Base-by-base conservation (phyloP, 2,113 vertebrate species). In the Gorsachius goisagi region DNA sequence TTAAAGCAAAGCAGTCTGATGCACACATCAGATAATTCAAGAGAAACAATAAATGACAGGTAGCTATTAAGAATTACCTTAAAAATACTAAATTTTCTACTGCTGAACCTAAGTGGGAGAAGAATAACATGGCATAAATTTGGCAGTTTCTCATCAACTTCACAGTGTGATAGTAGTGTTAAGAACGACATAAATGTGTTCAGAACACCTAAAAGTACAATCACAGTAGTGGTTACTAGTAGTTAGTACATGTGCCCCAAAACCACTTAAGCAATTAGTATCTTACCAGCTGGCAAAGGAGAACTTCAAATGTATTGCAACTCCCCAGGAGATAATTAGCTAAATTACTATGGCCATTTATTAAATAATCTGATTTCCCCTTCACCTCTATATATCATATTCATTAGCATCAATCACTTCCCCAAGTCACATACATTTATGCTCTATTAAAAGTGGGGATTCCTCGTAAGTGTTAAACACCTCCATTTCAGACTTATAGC, bases 291-390 rank as follows among this genome's bases (percentile, higher is more conserved):
- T 90, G 73, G 88, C 91, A 95, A 89, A 94, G 83, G 67, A 95
- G 90, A 96, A 96, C 87, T 97, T 93, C 69, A 96, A 96, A 97
- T 91, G 58, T 92, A 96, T 88, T 96, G 97, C 94, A 97, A 88
- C 90, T 97, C 91, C 93, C 27, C 83, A 96, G 94, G 96, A 97
- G 86, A 97, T 95, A 97, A 97, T 98, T 97, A 98, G 69, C 95
- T 97, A 97, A 97, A 98, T 97, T 97, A 95, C 88, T 97, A 96
- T 69, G 97, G 96, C 94, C 95, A 95, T 93, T 95, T 97, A 96
- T 97, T 97, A 95, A 97, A 97, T 88, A 95, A 90, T 68, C 96
- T 97, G 96, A 89, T 97, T 96, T 97, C 93, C 35, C 92, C 95
- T 97, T 97, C 96, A 90, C 93, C 95, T 95, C 91, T 95, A 82